phyloP scores from a whole-genome alignment of 2,113 vertebrate genomes.

The Ammodytes dubius region DNA sequence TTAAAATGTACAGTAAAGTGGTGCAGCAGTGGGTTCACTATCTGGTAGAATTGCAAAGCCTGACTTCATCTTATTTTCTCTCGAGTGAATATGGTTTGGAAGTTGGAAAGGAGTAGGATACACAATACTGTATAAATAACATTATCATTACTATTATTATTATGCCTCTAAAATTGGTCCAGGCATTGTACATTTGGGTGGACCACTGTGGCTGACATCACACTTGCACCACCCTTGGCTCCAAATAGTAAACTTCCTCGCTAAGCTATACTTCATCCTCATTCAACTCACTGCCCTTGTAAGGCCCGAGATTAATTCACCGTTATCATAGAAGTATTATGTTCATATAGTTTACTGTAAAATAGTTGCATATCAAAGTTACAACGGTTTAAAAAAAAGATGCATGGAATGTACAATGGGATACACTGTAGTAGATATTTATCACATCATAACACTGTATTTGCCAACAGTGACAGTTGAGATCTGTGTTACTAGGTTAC shows the following conservation, averaged over 20 bases:
- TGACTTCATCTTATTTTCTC: not conserved
- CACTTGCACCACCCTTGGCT: conserved; percentile 20
- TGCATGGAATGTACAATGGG: not conserved
- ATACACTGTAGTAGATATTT: not conserved
- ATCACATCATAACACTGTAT: not conserved
- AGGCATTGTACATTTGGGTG: not conserved
- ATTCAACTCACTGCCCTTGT: conserved; percentile 1
- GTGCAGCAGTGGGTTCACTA: not conserved
- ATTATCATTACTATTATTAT: not conserved
- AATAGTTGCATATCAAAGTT: too few relatives aligned
- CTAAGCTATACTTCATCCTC: conserved; percentile 7
- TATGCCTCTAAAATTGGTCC: too few relatives aligned
- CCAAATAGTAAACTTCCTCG: not conserved
- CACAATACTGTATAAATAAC: not conserved
- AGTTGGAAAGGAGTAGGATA: not conserved
- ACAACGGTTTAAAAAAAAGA: not conserved
- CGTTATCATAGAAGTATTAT: conserved; percentile 5
- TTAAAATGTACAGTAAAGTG: conserved; percentile 35
- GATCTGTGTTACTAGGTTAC: not conserved
- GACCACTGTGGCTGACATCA: conserved; percentile 8
- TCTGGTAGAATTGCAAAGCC: conserved; percentile 9
- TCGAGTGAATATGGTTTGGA: not conserved
- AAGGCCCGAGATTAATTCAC: conserved; percentile 9
- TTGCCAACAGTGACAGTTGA: not conserved
- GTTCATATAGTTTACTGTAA: too few relatives aligned